Percentiles rank a stretch among this genome's conserved stretches.
Evolutionary conservation across 2,888 invertebrate genomes (phyloP).

Genomic region (Cheilosia variabilis): DNA sequence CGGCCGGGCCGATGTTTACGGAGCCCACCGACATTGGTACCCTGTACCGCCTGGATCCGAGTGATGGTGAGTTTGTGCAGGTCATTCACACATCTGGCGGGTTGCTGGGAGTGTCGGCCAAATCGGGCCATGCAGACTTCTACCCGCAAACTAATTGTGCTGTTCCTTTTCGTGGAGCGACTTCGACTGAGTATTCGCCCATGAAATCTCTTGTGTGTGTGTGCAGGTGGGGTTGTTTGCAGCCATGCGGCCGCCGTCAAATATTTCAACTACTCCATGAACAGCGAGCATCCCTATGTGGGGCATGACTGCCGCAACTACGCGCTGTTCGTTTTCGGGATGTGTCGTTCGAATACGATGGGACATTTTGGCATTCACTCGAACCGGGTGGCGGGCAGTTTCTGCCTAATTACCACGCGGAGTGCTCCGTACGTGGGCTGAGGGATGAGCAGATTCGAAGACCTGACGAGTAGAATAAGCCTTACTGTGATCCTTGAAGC

Average conservation of each 20-base stretch:
- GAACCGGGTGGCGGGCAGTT: slow-evolving; percentile 78
- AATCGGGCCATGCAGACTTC: slow-evolving; percentile 83
- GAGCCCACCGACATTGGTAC: slow-evolving; percentile 80
- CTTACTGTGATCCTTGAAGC: no score
- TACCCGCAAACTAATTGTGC: slow-evolving; percentile 82
- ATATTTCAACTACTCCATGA: slow-evolving; percentile 82
- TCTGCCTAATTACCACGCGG: slow-evolving; percentile 79
- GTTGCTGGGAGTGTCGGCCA: slow-evolving; percentile 80
- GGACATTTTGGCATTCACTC: slow-evolving; percentile 82
- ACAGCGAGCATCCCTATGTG: slow-evolving; percentile 80
- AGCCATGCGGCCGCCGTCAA: slow-evolving; percentile 82
- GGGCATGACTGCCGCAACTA: slow-evolving; percentile 81
- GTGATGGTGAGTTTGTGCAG: slow-evolving; percentile 82
- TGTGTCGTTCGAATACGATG: slow-evolving; percentile 78
- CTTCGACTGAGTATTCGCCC: slow-evolving; percentile 79
- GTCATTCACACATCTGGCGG: slow-evolving; percentile 82
- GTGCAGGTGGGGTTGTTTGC: slow-evolving; percentile 81
- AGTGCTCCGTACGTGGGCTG: slow-evolving; percentile 59
- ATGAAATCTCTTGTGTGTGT: slow-evolving; percentile 9
- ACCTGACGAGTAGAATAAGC: not conserved
- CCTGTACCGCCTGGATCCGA: slow-evolving; percentile 80
- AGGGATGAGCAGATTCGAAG: not conserved
- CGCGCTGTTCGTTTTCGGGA: slow-evolving; percentile 77
- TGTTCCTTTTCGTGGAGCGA: slow-evolving; percentile 79
- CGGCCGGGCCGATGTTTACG: slow-evolving; percentile 83